Evolutionary conservation across 2,113 vertebrate genomes (phyloP), one percentile per base, ranked within the genome.

Genomic region (Abramis brama): DNA sequence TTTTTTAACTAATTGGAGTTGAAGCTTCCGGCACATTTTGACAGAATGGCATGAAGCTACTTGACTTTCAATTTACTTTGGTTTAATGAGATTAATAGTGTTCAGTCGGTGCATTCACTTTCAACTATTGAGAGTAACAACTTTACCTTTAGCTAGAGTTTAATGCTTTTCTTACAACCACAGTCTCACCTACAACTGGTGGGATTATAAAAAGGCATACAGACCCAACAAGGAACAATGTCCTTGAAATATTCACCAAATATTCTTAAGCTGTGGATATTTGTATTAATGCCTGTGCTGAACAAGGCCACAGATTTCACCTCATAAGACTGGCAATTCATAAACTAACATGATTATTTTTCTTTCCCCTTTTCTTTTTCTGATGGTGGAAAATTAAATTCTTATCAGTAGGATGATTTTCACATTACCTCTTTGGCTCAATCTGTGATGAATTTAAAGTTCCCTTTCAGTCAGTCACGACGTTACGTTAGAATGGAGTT

Each of bases 231-330:
- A 55, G 47, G 30, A 85, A 70, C 30, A 39, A 6, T 25, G 75
- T 80, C 64, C 55, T 33, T 60, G 27, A 21, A 50, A 73, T 36
- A 80, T 79, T 83, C 52, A 79, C 80, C 45, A n/a, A n/a, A n/a
- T n/a, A n/a, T 50, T 79, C 84, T 68, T 79, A 85, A 79, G 15
- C 50, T 13, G 76, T 15, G 33, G 50, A 71, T 85, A 79, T 79
- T 87, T 85, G 75, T 73, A 75, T 86, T 86, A 87, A 82, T 86
- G 87, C 33, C 30, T 62, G n/a, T 78, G 81, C 84, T 84, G 74
- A 83, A 84, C 79, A 85, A 57, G 60, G 84, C 25, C 30, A 27
- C 21, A 79, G 1, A 62, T 81, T 66, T 81, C 60, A 27, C 77
- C 77, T 85, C 52, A 27, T 36, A 75, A 75, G 80, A 77, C 62